Base-by-base conservation (phyloP, 2,888 invertebrate species). In the Eilema caniola region DNA sequence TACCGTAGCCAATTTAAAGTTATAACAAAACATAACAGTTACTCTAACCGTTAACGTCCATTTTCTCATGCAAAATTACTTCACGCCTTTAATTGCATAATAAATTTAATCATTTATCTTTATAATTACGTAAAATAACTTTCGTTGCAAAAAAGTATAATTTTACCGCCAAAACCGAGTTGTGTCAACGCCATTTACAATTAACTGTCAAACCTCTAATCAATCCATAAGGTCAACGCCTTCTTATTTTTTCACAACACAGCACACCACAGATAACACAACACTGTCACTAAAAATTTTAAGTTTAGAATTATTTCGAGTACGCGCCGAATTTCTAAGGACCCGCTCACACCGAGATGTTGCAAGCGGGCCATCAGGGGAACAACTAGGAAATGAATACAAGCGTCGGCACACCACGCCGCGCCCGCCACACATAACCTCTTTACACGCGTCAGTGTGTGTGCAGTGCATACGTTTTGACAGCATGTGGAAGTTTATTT, bases 321-420 rank as follows among this genome's bases (percentile, higher is more conserved):
- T 87, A 82, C 92, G 91, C 94, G 93, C 92, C 90, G 89, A 90
- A 91, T 86, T 86, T 83, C 85, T 93, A 90, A 94, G 92, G 94
- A 90, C 93, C 92, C 92, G 93, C 93, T 91, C 89, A 94, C 94
- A 94, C 89, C 88, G 90, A 86, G 89, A 88, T 93, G 93, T 91
- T 92, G 92, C 93, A 92, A 92, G 93, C 94, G 93, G 92, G 93
- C 94, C 92, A 91, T 90, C 92, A 88, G 84, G 91, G 92, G 91
- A 92, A 86, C 93, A 90, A 95, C 94, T 95, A 95, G 95, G 95
- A 95, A 95, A 92, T 91, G 93, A 92, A 89, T 84, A 87, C 88
- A 88, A 90, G 86, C 90, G 82, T 81, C 74, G 78, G 85, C 90
- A 91, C 91, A 92, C 94, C 82, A 82, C 79, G 83, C 79, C 78